Conservation (phyloP, 2,888 invertebrate genomes). For the Prosopocoilus inquinatus region DNA sequence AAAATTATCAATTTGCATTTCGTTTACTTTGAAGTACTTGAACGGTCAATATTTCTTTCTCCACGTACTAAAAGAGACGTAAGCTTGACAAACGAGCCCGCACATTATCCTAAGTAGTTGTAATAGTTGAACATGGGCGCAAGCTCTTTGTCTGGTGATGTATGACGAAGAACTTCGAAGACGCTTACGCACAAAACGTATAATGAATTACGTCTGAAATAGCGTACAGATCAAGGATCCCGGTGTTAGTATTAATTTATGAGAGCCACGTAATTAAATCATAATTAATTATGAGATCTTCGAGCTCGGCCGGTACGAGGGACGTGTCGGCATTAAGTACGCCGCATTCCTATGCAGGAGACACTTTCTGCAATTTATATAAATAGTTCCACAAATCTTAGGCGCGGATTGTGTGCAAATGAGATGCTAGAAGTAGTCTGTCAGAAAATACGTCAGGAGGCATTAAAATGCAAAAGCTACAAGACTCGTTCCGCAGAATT, state of each 20-base stretch:
- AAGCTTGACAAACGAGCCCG: background rate
- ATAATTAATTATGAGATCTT: conserved; percentile 16
- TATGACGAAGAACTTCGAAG: background rate
- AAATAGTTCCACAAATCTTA: conserved; percentile 40
- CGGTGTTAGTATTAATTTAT: background rate
- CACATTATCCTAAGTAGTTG: background rate
- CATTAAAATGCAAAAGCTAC: conserved; percentile 35
- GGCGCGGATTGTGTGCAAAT: conserved; percentile 41
- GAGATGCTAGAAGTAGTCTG: conserved; percentile 34
- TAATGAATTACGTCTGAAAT: background rate
- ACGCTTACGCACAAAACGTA: background rate
- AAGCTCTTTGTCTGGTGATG: background rate
- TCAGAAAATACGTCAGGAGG: conserved; percentile 34
- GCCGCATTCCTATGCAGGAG: conserved; percentile 31
- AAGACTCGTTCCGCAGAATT: conserved; percentile 25
- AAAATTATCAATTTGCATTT: too few species aligned
- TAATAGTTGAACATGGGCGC: background rate
- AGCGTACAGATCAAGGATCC: background rate
- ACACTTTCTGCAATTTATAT: conserved; percentile 39
- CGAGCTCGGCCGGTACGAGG: background rate
- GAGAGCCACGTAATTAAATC: conserved; percentile 6
- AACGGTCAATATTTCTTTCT: background rate
- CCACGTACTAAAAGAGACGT: background rate
- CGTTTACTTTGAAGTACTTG: background rate
- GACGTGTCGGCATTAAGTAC: conserved; percentile 15